phyloP scores from a whole-genome alignment of 1,140 invertebrate species.

The Pteromalus puparum region DNA sequence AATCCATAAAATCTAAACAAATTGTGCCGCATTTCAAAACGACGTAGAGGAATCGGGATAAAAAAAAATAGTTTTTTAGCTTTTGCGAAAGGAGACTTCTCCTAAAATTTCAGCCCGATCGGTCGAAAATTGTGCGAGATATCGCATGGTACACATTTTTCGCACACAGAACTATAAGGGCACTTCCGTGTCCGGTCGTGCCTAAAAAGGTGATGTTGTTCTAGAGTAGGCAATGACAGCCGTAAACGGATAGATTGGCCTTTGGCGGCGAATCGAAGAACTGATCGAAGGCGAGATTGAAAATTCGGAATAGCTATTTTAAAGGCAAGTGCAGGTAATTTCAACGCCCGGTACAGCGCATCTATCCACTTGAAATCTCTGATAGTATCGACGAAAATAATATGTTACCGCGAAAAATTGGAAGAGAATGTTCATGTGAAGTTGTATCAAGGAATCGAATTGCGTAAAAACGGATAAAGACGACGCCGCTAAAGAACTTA shows the following conservation, averaged over 20 bases:
- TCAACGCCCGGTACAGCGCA: constrained; percentile 8
- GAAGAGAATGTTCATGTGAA: background rate
- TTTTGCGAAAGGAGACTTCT: too few relatives aligned
- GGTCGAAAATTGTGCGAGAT: too few relatives aligned
- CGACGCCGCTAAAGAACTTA: background rate
- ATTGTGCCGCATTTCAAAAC: too few relatives aligned
- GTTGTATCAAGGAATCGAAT: background rate
- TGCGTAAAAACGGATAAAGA: background rate
- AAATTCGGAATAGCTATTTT: background rate
- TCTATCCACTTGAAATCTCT: constrained; percentile 30
- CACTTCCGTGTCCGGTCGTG: too few relatives aligned
- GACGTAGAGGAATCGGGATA: too few relatives aligned
- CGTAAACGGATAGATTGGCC: constrained; percentile 39
- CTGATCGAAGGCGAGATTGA: background rate
- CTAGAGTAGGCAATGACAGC: constrained; percentile 46
- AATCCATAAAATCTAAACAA: too few relatives aligned
- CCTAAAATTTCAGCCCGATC: too few relatives aligned
- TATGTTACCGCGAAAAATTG: too few relatives aligned
- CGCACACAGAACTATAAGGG: too few relatives aligned
- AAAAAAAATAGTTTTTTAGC: too few relatives aligned
- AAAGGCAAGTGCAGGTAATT: background rate
- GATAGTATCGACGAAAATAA: background rate
- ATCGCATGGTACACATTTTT: too few relatives aligned
- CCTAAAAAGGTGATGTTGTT: constrained; percentile 45
- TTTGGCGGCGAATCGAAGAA: background rate